Conservation (phyloP, 2,888 invertebrate species). For the Celastrina argiolus region DNA sequence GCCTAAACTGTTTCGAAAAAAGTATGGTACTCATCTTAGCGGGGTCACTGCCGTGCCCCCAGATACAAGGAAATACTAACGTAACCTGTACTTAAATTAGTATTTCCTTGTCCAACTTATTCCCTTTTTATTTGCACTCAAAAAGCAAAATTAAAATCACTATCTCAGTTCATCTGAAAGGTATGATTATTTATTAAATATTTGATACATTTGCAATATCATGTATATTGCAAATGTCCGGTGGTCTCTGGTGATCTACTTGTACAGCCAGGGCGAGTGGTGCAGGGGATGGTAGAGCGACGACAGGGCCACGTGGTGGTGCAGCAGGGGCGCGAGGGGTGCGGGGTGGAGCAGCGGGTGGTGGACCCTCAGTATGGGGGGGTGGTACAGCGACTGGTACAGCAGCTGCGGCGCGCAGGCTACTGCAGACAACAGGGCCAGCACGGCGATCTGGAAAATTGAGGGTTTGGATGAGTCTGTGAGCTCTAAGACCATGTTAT, state of each 20-base stretch:
- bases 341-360: constrained; percentile 50
- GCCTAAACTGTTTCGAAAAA: too few species aligned
- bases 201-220: background rate
- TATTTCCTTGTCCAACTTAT: too few species aligned
- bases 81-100: too few species aligned
- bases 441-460: constrained; percentile 27
- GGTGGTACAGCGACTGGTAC: constrained; percentile 43
- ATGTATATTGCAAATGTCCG: background rate
- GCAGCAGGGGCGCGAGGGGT: constrained; percentile 40
- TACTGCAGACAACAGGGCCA: constrained; percentile 42
- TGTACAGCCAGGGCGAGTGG: constrained; percentile 33
- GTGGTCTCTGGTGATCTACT: constrained; percentile 21
- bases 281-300: constrained; percentile 41
- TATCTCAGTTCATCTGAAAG: background rate
- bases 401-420: constrained; percentile 47
- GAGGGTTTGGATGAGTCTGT: background rate
- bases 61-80: too few species aligned
- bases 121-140: too few species aligned
- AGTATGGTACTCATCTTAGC: too few species aligned
- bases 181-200: background rate
- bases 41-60: too few species aligned
- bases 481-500: too few species aligned
- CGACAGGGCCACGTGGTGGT: constrained; percentile 25
- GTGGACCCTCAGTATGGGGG: constrained; percentile 44
- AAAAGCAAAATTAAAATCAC: background rate